Base-by-base conservation (phyloP, 2,113 vertebrate genomes). In the Sinocyclocheilus rhinocerous region DNA sequence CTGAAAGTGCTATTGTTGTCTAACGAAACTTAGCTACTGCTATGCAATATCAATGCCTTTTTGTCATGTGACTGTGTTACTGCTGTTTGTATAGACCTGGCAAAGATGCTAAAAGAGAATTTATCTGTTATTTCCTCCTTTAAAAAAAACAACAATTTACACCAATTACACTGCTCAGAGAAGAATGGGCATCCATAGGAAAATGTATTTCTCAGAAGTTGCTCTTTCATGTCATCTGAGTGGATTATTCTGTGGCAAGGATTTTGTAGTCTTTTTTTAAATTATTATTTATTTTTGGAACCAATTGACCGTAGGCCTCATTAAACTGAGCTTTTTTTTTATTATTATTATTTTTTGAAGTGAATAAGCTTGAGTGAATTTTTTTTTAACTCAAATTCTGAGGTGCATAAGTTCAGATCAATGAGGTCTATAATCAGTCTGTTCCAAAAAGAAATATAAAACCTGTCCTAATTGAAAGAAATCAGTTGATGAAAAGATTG, bases 1-100 rank as follows among this genome's bases (percentile, higher is more conserved):
- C 42, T 57, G 77, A 85, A 76, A 52, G 70, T 6, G 50, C 67
- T 45, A 36, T 76, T 88, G 84, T 85, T 70, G 61, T 78, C 45
- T 63, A 70, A 33, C 4, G 15, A 87, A 84, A 84, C 55, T 24
- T 12, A 50, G n/a, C 55, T 77, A 69, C 59, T 59, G 81, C 61
- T 45, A 36, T 72, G 36, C 72, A 72, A 16, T 42, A 45, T 26
- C 50, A 87, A 85, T 70, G 84, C 29, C 59, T 72, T 85, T 80
- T 39, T 72, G 63, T 79, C 75, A 78, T 36, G 39, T 81, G 39
- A 48, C 29, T 16, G 18, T 45, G 45, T 67, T 29, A 48, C 39
- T 16, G n/a, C 4, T 81, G 77, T 63, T 80, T 80, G 7, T 20
- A 65, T 50, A 67, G 79, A 65, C 1, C 36, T 81, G 39, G 39